Base-by-base conservation (phyloP, 2,888 invertebrate genomes). In the Boloria selene region DNA sequence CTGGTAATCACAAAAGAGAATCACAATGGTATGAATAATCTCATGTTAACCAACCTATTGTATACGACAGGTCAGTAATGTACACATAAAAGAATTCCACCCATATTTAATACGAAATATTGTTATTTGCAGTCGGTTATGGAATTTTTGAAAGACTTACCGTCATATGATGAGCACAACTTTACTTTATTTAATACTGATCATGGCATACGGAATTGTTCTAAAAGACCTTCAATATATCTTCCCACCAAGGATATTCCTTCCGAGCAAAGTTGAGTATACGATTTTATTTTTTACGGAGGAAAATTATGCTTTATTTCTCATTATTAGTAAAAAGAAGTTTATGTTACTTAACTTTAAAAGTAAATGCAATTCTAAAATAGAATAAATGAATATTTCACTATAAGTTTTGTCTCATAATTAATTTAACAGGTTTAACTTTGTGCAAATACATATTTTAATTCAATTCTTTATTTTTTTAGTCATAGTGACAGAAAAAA, bases 401-500 rank as follows among this genome's bases (percentile, higher is more conserved):
- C 7, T 31, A 31, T 7, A 31, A 31, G 2, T 31, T 31, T 31
- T 6, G 2, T 6, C 7, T 5, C 4, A 10, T 38, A 38, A 38
- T 7, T 38, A 10, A 38, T 7, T 10, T 38, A 38, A 38, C 7
- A 38, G 31, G 10, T 38, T 38, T 38, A 38, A 31, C 31, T 1
- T 31, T 31, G 6, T 31, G 5, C 5, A 31, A 31, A 38, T 38
- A 7, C 31, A 10, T 38, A 38, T 38, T 10, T 10, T 38, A 38
- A 38, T 38, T 38, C 3, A 38, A 38, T 38, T 38, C 31, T 38
- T 76, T 61, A 44, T 72, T 61, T 79, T 94, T 95, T 71, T 93
- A 96, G 97, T 98, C 77, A 98, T 98, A 82, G 98, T 98, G 52
- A 97, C 98, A 81, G 98, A 98, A 88, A 98, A 98, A 90, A 97